Evolutionary conservation across 2,113 vertebrate genomes (phyloP).

Genomic region (Synodontis membranacea): DNA sequence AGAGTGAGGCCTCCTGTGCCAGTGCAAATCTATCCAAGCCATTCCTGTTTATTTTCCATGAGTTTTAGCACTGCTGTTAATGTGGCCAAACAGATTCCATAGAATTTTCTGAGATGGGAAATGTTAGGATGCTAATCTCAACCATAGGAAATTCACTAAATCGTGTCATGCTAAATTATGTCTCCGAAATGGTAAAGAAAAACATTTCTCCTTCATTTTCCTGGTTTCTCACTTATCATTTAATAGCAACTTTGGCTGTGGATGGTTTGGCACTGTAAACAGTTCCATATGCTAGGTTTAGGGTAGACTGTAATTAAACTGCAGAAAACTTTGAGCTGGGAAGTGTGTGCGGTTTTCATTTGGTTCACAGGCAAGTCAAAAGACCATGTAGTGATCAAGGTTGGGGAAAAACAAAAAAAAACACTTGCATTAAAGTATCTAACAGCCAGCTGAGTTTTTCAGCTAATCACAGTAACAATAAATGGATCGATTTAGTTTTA

Average conservation of each 20-base stretch:
- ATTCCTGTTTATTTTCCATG: conserved; percentile 36
- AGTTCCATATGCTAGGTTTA: conserved; percentile 26
- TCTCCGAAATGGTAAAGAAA: conserved; percentile 1
- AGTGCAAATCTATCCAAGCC: conserved; percentile 32
- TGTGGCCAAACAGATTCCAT: conserved; percentile 36
- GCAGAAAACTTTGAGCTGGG: conserved; percentile 22
- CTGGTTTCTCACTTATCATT: conserved; percentile 31
- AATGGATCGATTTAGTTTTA: conserved; percentile 12
- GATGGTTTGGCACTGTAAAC: conserved; percentile 35
- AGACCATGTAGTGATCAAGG: not conserved
- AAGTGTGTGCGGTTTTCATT: conserved; percentile 32
- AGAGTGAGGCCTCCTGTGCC: conserved; percentile 3
- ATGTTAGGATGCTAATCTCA: conserved; percentile 4
- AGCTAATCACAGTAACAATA: conserved; percentile 10
- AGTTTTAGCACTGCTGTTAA: conserved; percentile 18
- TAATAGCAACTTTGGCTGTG: conserved; percentile 31
- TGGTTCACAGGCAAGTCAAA: conserved; percentile 35
- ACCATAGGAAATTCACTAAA: conserved; percentile 38
- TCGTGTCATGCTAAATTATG: conserved; percentile 35
- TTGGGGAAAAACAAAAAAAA: not conserved
- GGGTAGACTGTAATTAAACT: conserved; percentile 18
- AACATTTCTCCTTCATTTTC: conserved; percentile 10
- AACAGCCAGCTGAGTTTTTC: conserved; percentile 15
- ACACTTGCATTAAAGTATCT: conserved; percentile 8
- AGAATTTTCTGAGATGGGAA: conserved; percentile 4